These are phyloP conservation scores for Cynopterus brachyotis DNA, from an alignment of 2,113 vertebrate genomes.

Conservation along the genomic window DNA sequence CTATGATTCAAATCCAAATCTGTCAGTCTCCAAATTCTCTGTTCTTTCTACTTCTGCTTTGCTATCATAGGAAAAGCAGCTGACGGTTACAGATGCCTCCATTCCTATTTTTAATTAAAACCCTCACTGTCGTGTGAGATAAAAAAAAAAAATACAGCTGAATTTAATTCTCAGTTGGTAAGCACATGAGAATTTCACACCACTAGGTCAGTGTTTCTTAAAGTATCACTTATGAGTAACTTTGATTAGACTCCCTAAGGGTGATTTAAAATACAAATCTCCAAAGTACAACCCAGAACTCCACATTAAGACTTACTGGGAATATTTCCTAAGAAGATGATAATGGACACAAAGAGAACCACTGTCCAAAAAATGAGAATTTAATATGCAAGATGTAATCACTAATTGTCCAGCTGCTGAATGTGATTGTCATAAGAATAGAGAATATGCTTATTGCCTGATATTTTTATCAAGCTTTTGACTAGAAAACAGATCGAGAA, in stretches of 20 bases:
- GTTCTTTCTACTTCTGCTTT: neutral
- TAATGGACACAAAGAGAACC: neutral
- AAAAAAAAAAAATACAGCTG: neutral
- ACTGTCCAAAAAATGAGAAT: neutral
- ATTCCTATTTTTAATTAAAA: slow-evolving; percentile 52
- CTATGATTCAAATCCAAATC: neutral
- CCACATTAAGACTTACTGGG: neutral
- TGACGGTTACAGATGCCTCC: neutral
- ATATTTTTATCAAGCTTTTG: neutral
- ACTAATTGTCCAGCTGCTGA: neutral
- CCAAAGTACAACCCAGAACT: neutral
- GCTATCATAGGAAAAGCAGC: neutral
- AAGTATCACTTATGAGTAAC: neutral
- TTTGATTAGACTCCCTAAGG: neutral
- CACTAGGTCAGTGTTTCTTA: neutral
- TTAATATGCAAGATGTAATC: neutral
- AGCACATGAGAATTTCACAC: neutral
- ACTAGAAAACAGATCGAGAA: neutral
- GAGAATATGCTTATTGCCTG: neutral
- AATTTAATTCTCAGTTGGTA: slow-evolving; percentile 35
- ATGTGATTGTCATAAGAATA: neutral
- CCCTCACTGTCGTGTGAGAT: neutral
- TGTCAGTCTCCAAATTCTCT: neutral
- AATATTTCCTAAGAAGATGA: neutral
- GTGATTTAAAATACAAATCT: neutral